Evolutionary conservation across 2,888 invertebrate species (phyloP), one percentile per base, ranked within the genome.

Genomic region (Flabesymbios commensalis): DNA sequence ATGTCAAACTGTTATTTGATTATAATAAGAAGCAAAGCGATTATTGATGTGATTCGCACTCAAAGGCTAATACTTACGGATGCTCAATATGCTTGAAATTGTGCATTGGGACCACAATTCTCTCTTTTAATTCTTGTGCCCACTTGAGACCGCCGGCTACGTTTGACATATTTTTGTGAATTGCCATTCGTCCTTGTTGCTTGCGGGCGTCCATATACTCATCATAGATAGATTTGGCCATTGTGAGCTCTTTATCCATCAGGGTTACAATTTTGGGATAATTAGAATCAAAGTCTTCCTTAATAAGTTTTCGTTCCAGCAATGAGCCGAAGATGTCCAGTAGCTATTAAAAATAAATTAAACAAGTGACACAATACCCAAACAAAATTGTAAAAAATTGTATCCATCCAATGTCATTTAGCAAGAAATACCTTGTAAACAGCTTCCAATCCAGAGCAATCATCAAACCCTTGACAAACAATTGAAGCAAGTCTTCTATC

Each of bases 391-490:
- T 19, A 31, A 52, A 28, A 14, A 28, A 48, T 47, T 22, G 17
- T 43, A n/a, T 45, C 10, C 22, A 3, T 33, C n/a, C 22, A 33
- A 52, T 29, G 26, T 2, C 29, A 2, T 32, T 52, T 29, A n/a
- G 7, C 7, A 53, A 24, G 22, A 24, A 5, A 7, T 78, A 93
- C 94, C 88, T 94, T 95, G 80, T 93, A 95, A 68, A 90, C 88
- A 59, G 92, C 90, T 82, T 95, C 94, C 69, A 95, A 87, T 78
- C 94, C 94, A 58, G 89, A 88, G 76, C 94, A 93, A 80, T 94
- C 95, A 80, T 95, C 94, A 78, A 96, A 94, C 1, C 93, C 94
- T 80, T 93, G 93, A 66, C 93, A 92, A 65, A 95, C 86, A 72
- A 95, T 92, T 1, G 94, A 90, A 1, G 94, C 91, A 63, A 97